Evolutionary conservation across 2,888 invertebrate genomes (phyloP).

Genomic region (Drosophila niveifrons): DNA sequence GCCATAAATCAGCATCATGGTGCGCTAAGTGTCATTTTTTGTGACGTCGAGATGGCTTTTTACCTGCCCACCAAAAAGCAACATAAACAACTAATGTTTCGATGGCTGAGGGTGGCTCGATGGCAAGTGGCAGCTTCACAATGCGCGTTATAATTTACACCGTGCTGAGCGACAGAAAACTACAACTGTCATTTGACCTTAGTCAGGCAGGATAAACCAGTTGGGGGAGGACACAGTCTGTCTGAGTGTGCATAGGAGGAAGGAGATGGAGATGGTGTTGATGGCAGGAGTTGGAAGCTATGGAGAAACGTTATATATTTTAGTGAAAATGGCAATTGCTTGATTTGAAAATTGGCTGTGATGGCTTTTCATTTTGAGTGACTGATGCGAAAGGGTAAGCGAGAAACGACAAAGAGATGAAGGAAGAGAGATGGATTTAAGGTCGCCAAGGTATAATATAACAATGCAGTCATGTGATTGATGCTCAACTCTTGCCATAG

Average conservation of each 20-base stretch:
- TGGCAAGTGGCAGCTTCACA: conserved; percentile 67
- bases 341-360: conserved; percentile 77
- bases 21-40: conserved; percentile 80
- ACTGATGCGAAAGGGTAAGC: conserved; percentile 42
- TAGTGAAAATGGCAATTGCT: conserved; percentile 73
- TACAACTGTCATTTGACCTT: conserved; percentile 79
- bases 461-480: conserved; percentile 51
- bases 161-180: conserved; percentile 65
- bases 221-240: not conserved
- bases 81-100: conserved; percentile 42
- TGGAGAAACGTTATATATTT: conserved; percentile 71
- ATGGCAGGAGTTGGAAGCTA: conserved; percentile 21
- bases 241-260: not conserved
- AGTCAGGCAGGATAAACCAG: conserved; percentile 29
- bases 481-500: conserved; percentile 28
- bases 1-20: conserved; percentile 81
- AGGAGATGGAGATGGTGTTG: not conserved
- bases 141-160: conserved; percentile 81
- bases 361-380: conserved; percentile 72
- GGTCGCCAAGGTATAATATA: conserved; percentile 37
- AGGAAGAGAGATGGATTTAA: not conserved
- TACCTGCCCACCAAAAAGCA: conserved; percentile 63
- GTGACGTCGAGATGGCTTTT: conserved; percentile 76
- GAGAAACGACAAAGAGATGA: not conserved
- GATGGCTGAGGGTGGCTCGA: not conserved